These are phyloP conservation scores for Ferdinandea cuprea DNA, from an alignment of 2,888 invertebrate species.

Conservation along the genomic window DNA sequence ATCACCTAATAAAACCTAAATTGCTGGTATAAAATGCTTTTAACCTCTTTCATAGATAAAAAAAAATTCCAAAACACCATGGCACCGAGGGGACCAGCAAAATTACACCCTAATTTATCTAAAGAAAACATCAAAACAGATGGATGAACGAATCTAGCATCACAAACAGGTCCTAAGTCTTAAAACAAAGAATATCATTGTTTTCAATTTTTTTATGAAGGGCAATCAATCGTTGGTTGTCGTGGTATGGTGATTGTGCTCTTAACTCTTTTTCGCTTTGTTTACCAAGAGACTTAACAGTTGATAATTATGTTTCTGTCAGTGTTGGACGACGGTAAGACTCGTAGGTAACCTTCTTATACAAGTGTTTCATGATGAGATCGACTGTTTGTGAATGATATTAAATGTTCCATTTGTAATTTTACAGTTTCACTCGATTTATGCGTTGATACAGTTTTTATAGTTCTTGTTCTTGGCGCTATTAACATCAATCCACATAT, in stretches of 20 bases:
- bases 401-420: slow-evolving; percentile 43
- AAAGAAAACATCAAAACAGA: slow-evolving; percentile 6
- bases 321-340: not conserved
- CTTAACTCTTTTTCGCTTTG: slow-evolving; percentile 36
- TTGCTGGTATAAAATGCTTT: slow-evolving; percentile 61
- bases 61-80: slow-evolving; percentile 8
- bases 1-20: slow-evolving; percentile 61
- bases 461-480: slow-evolving; percentile 24
- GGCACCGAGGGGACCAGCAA: not conserved
- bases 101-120: slow-evolving; percentile 35
- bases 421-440: slow-evolving; percentile 37
- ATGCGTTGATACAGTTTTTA: slow-evolving; percentile 41
- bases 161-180: slow-evolving; percentile 45
- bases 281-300: slow-evolving; percentile 38
- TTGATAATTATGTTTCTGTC: slow-evolving; percentile 46
- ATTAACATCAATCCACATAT: slow-evolving; percentile 11
- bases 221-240: slow-evolving; percentile 37
- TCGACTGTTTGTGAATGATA: slow-evolving; percentile 17
- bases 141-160: slow-evolving; percentile 9
- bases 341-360: not conserved
- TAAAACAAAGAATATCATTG: slow-evolving; percentile 63
- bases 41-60: slow-evolving; percentile 27
- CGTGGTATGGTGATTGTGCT: slow-evolving; percentile 9
- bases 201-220: slow-evolving; percentile 38
- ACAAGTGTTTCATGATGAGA: not conserved